Evolutionary conservation across 64 coral and sea anemone species (phyloP), one percentile per base, ranked within the genome.

Genomic region (Actinia tenebrosa): DNA sequence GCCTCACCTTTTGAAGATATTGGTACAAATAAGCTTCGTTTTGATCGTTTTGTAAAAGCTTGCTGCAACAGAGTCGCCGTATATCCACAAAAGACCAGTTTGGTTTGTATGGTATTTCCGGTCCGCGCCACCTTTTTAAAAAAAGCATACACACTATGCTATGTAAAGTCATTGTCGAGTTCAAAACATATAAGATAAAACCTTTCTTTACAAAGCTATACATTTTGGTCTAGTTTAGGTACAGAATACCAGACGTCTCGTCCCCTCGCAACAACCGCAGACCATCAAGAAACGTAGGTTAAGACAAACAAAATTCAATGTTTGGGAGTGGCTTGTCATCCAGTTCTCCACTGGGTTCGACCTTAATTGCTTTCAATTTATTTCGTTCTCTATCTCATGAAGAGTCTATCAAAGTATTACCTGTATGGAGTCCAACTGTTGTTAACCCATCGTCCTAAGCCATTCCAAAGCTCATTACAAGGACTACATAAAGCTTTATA

Each of bases 81-180:
- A 95, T 50, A 95, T 86, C 93, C 93, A 95, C 8, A 95, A 80
- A 44, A 91, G 77, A 18, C 93, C 93, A 84, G 88, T 37, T 63
- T 44, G 60, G 3, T 83, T 43, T 30, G 66, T 88, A 3, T 75
- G 23, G 13, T 7, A 75, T 42, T 30, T 26, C 4, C 14, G 42
- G 11, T 47, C 13, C 30, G 25, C 14, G 23, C 59, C 59, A 18
- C 55, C 53, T 59, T 37, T 37, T 0, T 30, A 84, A 77, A 25
- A 72, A 18, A 56, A 27, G 7, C 1, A 60, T 19, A 4, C 4
- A 10, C 47, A 80, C 61, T 37, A 37, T 37, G 1, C 30, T 37
- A 37, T 37, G 30, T 37, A 37, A 37, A 37, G 30, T 37, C 30
- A 37, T 37, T 37, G 30, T 37, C n/a, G n/a, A n/a, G n/a, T n/a